Evolutionary conservation across 2,888 invertebrate genomes (phyloP).

Genomic region (Phymatocera aterrima): DNA sequence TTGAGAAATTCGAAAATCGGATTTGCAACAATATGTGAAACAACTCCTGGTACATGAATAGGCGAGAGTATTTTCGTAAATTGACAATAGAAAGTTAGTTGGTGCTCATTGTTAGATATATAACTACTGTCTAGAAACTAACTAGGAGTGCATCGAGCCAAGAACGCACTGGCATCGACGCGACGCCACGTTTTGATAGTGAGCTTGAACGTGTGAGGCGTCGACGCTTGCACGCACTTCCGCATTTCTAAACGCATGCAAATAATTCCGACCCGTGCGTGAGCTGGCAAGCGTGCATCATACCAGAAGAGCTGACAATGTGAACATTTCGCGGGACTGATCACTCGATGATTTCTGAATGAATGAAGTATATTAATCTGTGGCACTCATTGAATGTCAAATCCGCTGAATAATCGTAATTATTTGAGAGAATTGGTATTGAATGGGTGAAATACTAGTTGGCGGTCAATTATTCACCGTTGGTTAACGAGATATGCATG

Average conservation of each 20-base stretch:
- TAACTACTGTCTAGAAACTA: neutral
- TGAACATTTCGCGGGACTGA: neutral
- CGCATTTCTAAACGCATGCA: constrained; percentile 64
- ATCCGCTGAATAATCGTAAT: neutral
- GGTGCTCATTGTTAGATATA: neutral
- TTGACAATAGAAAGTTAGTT: constrained; percentile 33
- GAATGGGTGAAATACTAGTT: neutral
- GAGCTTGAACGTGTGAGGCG: constrained; percentile 23
- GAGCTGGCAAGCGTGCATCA: constrained; percentile 52
- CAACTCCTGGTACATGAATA: too few species aligned
- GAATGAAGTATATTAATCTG: neutral
- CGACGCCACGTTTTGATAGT: constrained; percentile 2
- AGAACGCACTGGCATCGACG: neutral
- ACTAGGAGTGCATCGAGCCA: constrained; percentile 10
- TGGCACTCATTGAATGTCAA: neutral
- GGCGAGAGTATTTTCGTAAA: constrained; percentile 11
- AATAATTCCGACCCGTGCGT: constrained; percentile 63
- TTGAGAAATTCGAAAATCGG: too few species aligned
- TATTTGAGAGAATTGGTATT: neutral
- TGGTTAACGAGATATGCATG: neutral
- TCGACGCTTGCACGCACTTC: constrained; percentile 55
- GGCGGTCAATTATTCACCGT: neutral
- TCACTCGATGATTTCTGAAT: neutral
- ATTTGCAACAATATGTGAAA: too few species aligned
- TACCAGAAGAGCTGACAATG: neutral